phyloP scores from a whole-genome alignment of 2,888 invertebrate species.

The Cataglyphis cursor region DNA sequence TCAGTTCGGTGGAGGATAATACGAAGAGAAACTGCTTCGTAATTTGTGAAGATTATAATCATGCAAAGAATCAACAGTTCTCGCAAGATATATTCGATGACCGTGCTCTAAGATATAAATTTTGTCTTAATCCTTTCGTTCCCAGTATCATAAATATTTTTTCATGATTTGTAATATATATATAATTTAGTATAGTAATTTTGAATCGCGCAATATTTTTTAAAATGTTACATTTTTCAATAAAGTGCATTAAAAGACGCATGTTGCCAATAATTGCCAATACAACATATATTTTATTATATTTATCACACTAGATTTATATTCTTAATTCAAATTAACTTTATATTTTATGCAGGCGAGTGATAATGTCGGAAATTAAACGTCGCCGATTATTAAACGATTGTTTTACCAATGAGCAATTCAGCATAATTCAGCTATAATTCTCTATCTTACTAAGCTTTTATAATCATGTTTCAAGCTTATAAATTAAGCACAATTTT shows the following conservation, averaged over 20 bases:
- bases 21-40: conserved; percentile 40
- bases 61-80: background rate
- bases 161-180: background rate
- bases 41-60: conserved; percentile 50
- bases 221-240: background rate
- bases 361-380: background rate
- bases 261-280: too few species aligned
- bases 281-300: background rate
- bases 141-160: background rate
- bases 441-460: background rate
- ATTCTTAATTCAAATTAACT: background rate
- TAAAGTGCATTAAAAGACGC: too few species aligned
- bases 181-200: background rate
- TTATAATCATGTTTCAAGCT: background rate
- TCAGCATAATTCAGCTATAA: background rate
- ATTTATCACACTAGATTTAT: background rate
- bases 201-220: background rate
- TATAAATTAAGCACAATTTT: background rate
- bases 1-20: conserved; percentile 63
- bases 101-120: background rate
- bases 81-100: conserved; percentile 9
- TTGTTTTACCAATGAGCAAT: background rate
- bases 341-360: background rate
- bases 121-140: background rate
- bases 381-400: too few species aligned